Base-by-base conservation (phyloP, 2,888 invertebrate genomes). In the Drosophila trichaetosa region DNA sequence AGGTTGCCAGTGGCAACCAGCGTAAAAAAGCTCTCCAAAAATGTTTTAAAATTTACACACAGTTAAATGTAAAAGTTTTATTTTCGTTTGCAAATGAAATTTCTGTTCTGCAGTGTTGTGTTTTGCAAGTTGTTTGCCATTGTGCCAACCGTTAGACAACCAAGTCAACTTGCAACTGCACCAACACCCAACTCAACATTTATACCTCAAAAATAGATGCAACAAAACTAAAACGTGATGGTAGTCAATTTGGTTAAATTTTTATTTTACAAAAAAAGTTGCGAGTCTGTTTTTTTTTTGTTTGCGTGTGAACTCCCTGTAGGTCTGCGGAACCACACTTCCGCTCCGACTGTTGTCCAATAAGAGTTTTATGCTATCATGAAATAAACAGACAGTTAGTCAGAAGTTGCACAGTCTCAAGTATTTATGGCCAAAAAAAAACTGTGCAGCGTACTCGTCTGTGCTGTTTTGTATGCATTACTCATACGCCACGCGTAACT, bases 41-140 rank as follows among this genome's bases (percentile, higher is more conserved):
- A 85, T 86, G 88, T 89, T 83, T 83, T 66, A 77, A 90, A 86
- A 87, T 89, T 74, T 89, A 80, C 90, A 79, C 90, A 89, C 89
- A 84, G 90, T 87, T 90, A 90, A 89, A 90, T 82, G 89, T 79
- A 80, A 84, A 87, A 87, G 90, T 90, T 87, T 80, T 89, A 90
- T 89, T 89, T 90, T 89, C 79, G 85, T 80, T 90, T 77, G 89
- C 78, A 90, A 89, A 90, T 87, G 89, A 87, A 90, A 83, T 87
- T 68, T 69, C 29, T 58, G 68, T 68, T 76, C 60, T 58, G 72
- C 67, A 54, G 60, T 74, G 73, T 64, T 85, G 62, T 71, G 74
- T 84, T 82, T 84, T 69, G 78, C 69, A 83, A 81, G 80, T 77
- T 81, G 83, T 77, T 83, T 80, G 81, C 65, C 42, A 81, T 89